A percentile compares a stretch with the other conserved stretches of the same genome.
phyloP scores from a whole-genome alignment of 2,113 vertebrate species.

The Parus major region DNA sequence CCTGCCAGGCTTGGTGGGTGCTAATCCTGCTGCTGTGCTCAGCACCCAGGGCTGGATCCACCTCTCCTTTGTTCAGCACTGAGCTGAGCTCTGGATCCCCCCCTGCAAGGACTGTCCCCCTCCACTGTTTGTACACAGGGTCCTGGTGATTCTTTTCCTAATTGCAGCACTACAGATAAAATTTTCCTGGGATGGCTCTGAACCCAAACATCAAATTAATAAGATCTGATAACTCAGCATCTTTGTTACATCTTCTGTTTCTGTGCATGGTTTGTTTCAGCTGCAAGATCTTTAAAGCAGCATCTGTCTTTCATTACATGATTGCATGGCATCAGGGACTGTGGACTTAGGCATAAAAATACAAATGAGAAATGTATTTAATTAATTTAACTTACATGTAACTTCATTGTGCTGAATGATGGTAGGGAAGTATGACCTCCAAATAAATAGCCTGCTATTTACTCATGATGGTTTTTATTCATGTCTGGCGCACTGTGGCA shows the following conservation, averaged over 20 bases:
- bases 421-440: not conserved
- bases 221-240: slow-evolving; percentile 5
- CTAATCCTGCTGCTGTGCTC: not conserved
- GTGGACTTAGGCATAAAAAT: not conserved
- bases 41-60: not conserved
- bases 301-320: slow-evolving; percentile 46
- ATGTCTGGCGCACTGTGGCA: not conserved
- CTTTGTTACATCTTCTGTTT: not conserved
- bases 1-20: not conserved
- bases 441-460: slow-evolving; percentile 26
- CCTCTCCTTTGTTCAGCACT: fast-evolving
- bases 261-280: not conserved
- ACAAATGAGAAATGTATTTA: not conserved
- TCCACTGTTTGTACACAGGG: not conserved
- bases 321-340: not conserved
- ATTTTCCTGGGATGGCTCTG: not conserved
- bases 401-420: not conserved
- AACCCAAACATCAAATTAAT: slow-evolving; percentile 8
- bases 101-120: not conserved
- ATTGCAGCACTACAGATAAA: not conserved
- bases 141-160: not conserved
- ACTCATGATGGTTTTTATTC: not conserved
- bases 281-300: not conserved
- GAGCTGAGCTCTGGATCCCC: not conserved
- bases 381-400: slow-evolving; percentile 28